Conservation (phyloP, 2,113 vertebrate genomes). For the Psophia crepitans region DNA sequence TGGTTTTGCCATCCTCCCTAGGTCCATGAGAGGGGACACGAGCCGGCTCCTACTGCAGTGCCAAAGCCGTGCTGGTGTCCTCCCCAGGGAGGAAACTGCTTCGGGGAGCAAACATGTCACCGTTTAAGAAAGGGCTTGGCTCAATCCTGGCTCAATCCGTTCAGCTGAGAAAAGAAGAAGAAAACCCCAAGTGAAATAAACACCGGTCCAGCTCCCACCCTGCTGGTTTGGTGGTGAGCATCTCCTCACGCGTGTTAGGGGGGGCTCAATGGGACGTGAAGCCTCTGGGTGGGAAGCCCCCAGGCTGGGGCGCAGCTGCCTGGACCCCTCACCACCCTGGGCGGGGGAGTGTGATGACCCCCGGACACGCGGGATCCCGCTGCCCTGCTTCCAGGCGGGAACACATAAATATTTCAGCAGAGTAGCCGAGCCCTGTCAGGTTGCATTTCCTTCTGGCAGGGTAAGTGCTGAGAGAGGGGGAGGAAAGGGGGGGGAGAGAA, state of each 20-base stretch:
- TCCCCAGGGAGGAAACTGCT: not conserved
- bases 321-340: not conserved
- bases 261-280: not conserved
- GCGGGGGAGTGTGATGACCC: accelerated
- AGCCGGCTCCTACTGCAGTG: not conserved
- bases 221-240: not conserved
- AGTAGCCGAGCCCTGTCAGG: slow-evolving; percentile 16
- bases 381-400: not conserved
- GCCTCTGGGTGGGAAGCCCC: not conserved
- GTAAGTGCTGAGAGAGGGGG: not conserved
- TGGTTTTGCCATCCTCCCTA: not conserved
- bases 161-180: not conserved
- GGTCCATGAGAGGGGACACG: not conserved
- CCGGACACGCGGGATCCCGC: not conserved
- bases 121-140: not conserved
- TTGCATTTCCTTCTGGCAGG: not conserved
- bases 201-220: accelerated
- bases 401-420: slow-evolving; percentile 32
- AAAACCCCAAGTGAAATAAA: not conserved
- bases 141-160: not conserved
- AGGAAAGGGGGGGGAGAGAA: not conserved
- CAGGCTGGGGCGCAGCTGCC: not conserved
- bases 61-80: not conserved
- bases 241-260: accelerated
- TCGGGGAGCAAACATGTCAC: accelerated